Evolutionary conservation across 2,797 vertebrate species (phyloP).

Genomic region (Chaunax sp.): DNA sequence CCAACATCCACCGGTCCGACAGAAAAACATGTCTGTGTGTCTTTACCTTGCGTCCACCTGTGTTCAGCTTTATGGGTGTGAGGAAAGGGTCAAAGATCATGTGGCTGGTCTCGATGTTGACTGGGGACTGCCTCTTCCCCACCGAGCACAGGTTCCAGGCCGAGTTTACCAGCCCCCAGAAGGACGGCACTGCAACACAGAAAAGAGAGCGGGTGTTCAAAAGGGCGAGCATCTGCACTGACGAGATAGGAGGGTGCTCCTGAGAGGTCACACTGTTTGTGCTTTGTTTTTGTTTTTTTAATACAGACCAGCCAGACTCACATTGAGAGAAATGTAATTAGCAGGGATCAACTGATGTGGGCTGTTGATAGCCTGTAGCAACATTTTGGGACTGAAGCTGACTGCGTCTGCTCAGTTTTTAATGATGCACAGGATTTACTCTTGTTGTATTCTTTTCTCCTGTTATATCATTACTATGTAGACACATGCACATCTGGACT

Average conservation of each 20-base stretch:
- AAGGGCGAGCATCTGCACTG: conserved; percentile 24
- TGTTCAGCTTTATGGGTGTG: conserved; percentile 95
- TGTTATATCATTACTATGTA: too few species aligned
- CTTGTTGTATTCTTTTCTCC: too few species aligned
- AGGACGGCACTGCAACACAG: conserved; percentile 92
- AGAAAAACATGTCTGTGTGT: not conserved
- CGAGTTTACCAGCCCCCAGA: conserved; percentile 99
- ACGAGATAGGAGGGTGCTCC: conserved; percentile 22
- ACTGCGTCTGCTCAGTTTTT: too few species aligned
- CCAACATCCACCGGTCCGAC: conserved; percentile 16
- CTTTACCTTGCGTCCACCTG: conserved; percentile 95
- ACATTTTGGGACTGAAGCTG: not conserved
- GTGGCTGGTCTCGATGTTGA: conserved; percentile 99
- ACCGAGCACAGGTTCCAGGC: conserved; percentile 99
- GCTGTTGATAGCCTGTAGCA: conserved; percentile 9
- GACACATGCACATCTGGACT: too few species aligned
- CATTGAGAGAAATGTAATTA: conserved; percentile 34
- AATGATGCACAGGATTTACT: too few species aligned
- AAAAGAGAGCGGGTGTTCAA: conserved; percentile 28
- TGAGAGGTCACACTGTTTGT: conserved; percentile 24
- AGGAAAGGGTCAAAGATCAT: conserved; percentile 99
- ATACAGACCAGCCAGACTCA: conserved; percentile 15
- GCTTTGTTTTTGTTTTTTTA: not conserved
- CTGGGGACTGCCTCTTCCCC: conserved; percentile 97
- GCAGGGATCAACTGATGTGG: conserved; percentile 23